Percentiles rank a stretch among this genome's conserved stretches.
phyloP scores from a whole-genome alignment of 2,888 invertebrate species.

The Brachyopa scutellaris region DNA sequence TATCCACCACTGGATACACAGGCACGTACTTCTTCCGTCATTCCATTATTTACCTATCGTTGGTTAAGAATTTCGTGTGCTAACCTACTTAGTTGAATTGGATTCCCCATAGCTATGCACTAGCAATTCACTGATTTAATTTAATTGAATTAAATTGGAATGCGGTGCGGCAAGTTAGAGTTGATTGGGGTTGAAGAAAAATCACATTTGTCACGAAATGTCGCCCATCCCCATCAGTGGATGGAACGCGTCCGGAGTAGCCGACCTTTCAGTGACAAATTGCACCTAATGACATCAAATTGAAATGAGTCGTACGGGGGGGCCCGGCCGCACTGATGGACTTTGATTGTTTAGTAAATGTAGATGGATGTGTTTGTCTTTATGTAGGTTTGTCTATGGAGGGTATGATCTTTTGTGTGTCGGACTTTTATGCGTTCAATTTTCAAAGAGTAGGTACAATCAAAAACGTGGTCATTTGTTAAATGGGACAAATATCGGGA shows the following conservation, averaged over 20 bases:
- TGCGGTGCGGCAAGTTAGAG: slow-evolving; percentile 65
- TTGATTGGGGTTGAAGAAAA: slow-evolving; percentile 62
- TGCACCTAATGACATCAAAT: slow-evolving; percentile 71
- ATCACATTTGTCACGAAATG: slow-evolving; percentile 71
- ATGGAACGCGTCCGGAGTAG: slow-evolving; percentile 17
- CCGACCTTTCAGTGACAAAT: slow-evolving; percentile 66
- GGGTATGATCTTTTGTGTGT: slow-evolving; percentile 58
- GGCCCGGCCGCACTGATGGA: slow-evolving; percentile 29
- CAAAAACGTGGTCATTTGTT: slow-evolving; percentile 55
- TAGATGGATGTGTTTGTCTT: slow-evolving; percentile 54
- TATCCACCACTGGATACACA: neutral
- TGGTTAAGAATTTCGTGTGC: slow-evolving; percentile 45
- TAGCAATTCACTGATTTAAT: slow-evolving; percentile 62
- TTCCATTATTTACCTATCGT: slow-evolving; percentile 45
- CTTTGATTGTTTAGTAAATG: slow-evolving; percentile 59
- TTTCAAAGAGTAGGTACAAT: slow-evolving; percentile 27
- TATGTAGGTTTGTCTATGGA: slow-evolving; percentile 14
- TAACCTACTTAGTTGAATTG: slow-evolving; percentile 48
- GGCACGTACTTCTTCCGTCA: neutral
- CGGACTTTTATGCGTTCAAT: slow-evolving; percentile 59
- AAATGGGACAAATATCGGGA: too few species aligned
- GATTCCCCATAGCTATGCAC: slow-evolving; percentile 6
- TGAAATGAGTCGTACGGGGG: slow-evolving; percentile 58
- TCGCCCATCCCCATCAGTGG: slow-evolving; percentile 24
- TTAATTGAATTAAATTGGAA: slow-evolving; percentile 73